Base-by-base conservation (phyloP, 2,797 vertebrate species). In the Tragelaphus oryx region DNA sequence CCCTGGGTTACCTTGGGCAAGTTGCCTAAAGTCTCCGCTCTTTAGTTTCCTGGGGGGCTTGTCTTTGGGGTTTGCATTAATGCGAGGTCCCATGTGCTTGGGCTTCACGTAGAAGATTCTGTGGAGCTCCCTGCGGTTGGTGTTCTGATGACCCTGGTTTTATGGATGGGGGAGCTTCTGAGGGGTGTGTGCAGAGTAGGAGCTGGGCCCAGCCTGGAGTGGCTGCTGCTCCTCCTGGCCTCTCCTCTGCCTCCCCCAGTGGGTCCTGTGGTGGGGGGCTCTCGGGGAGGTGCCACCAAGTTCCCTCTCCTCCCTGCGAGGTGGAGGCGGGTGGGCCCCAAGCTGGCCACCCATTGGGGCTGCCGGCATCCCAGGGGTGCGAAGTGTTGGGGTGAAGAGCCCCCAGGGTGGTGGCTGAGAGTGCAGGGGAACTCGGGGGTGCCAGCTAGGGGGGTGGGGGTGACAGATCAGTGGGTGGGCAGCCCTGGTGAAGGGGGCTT, bases 1-100 rank as follows among this genome's bases (percentile, higher is more conserved):
- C 41, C 76, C 79, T 80, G 4, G 75, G 55, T 91, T 81, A 65
- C 78, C 41, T 68, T 79, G 74, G 87, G 80, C 86, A 83, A 44
- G 79, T 33, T 91, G 83, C 86, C 91, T 80, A 44, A 55, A 55
- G 17, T 76, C 13, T 74, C 54, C 48, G 52, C 30, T 83, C 87
- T 92, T 26, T 8, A 16, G n/a, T 55, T 85, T 85, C 84, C 65
- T n/a, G 11, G 83, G 48, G 65, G 18, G 55, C 11, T 68, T 50
- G 8, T n/a, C 46, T 44, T 54, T 26, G 52, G 85, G 37, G 2
- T 37, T 62, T 78, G 60, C n/a, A 86, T 68, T 14, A 52, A 50
- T 30, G 33, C 18, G 0, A 14, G 48, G 57, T 6, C 80, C 50
- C 37, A 0, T 16, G 75, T 44, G 37, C 24, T 8, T 8, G 46